Percentiles rank a stretch among this genome's conserved stretches.
These are phyloP conservation scores for Agrotis clavis DNA, from an alignment of 2,888 invertebrate genomes.

Conservation along the genomic window DNA sequence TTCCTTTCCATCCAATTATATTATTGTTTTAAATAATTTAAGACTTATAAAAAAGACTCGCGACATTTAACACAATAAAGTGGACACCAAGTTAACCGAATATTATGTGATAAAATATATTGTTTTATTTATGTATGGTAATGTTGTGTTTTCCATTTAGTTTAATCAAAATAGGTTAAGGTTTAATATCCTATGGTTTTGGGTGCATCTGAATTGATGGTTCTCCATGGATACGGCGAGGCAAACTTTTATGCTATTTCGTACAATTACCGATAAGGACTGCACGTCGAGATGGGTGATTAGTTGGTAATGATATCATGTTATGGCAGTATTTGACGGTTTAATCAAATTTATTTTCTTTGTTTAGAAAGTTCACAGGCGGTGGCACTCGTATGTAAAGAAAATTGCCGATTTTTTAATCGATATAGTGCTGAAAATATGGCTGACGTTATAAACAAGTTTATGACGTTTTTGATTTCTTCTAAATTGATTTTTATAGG, in stretches of 20 bases:
- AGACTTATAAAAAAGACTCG: neutral
- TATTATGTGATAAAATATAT: conserved; percentile 64
- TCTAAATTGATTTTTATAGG: too few species aligned
- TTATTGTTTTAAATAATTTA: neutral
- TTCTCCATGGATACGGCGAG: conserved; percentile 22
- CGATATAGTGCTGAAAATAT: too few species aligned
- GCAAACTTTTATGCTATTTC: neutral
- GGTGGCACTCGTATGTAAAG: too few species aligned
- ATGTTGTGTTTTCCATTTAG: conserved; percentile 72
- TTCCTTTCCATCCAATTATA: neutral
- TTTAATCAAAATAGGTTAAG: conserved; percentile 62
- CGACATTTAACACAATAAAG: neutral
- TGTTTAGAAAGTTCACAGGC: too few species aligned
- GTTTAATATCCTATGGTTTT: conserved; percentile 58
- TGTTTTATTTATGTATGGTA: conserved; percentile 62
- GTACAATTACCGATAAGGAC: too few species aligned
- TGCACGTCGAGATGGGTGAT: too few species aligned
- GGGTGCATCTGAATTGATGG: conserved; percentile 52
- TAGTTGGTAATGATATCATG: too few species aligned
- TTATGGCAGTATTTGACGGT: too few species aligned
- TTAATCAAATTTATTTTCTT: too few species aligned
- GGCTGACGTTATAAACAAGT: too few species aligned
- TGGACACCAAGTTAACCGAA: conserved; percentile 46
- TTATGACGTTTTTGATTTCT: too few species aligned
- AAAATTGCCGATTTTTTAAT: too few species aligned